phyloP scores from a whole-genome alignment of 2,888 invertebrate genomes.

The Cerastis leucographa region DNA sequence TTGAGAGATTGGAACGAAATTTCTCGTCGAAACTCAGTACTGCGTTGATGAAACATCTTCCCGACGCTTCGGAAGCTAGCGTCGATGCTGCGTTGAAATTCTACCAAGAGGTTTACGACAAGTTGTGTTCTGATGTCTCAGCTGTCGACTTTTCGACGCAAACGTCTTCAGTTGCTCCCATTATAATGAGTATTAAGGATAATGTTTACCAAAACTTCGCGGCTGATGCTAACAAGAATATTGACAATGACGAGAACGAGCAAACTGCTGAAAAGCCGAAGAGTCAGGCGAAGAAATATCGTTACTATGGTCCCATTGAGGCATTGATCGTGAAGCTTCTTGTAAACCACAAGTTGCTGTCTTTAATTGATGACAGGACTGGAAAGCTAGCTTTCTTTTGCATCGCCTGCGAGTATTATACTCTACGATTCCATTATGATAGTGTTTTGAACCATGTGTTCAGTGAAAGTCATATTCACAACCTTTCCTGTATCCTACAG shows the following conservation, averaged over 20 bases:
- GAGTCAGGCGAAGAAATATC: slow-evolving; percentile 84
- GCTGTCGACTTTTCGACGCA: slow-evolving; percentile 82
- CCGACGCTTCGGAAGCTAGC: slow-evolving; percentile 85
- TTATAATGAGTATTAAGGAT: slow-evolving; percentile 88
- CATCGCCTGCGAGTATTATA: slow-evolving; percentile 88
- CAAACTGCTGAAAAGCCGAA: slow-evolving; percentile 82
- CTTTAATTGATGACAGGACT: slow-evolving; percentile 86
- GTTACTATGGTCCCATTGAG: slow-evolving; percentile 88
- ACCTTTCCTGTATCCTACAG: slow-evolving; percentile 83
- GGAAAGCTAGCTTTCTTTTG: slow-evolving; percentile 88
- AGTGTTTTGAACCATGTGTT: slow-evolving; percentile 88
- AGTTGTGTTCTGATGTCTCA: slow-evolving; percentile 79
- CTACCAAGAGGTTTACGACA: slow-evolving; percentile 82
- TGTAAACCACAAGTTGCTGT: slow-evolving; percentile 82
- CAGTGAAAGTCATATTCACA: slow-evolving; percentile 85
- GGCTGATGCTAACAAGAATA: slow-evolving; percentile 84
- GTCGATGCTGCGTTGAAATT: slow-evolving; percentile 84
- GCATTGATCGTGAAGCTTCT: slow-evolving; percentile 81
- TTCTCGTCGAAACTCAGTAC: slow-evolving; percentile 81
- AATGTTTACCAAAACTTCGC: slow-evolving; percentile 88
- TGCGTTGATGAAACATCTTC: slow-evolving; percentile 80
- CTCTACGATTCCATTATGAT: slow-evolving; percentile 86
- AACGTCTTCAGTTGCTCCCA: slow-evolving; percentile 86
- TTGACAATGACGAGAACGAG: slow-evolving; percentile 85
- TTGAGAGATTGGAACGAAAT: slow-evolving; percentile 81